Evolutionary conservation across 2,888 invertebrate species (phyloP).

Genomic region (Chrysolina haemoptera): DNA sequence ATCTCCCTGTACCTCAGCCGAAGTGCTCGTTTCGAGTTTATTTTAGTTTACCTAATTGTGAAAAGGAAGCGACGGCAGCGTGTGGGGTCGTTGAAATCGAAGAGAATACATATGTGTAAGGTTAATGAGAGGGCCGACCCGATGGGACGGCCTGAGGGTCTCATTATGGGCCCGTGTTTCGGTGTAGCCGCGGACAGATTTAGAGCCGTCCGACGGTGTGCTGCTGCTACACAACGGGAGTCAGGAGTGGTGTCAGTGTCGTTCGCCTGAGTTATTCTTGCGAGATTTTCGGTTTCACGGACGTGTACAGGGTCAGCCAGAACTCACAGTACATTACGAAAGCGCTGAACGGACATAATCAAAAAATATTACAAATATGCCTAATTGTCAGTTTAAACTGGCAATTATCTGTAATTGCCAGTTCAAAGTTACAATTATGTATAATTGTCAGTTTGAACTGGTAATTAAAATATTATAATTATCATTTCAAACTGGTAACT

Average conservation of each 20-base stretch:
- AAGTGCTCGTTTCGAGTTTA: conserved; percentile 40
- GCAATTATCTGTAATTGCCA: too few species aligned
- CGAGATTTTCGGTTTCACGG: background rate
- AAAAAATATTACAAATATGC: too few species aligned
- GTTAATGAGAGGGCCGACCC: conserved; percentile 58
- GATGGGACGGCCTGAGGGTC: conserved; percentile 54
- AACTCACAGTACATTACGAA: too few species aligned
- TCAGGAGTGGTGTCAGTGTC: conserved; percentile 17
- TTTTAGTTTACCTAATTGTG: conserved; percentile 47
- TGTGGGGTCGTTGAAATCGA: conserved; percentile 52
- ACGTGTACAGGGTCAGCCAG: conserved; percentile 6
- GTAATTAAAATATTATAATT: too few species aligned
- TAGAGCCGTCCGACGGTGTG: conserved; percentile 53
- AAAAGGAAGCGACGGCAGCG: conserved; percentile 46
- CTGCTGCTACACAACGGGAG: conserved; percentile 21
- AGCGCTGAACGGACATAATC: too few species aligned
- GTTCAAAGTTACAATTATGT: too few species aligned
- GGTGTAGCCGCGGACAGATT: conserved; percentile 62
- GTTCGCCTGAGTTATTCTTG: conserved; percentile 8
- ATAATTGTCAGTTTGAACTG: too few species aligned
- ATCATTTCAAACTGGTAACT: too few species aligned
- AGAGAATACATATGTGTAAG: conserved; percentile 52
- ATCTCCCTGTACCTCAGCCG: conserved; percentile 25
- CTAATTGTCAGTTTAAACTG: too few species aligned
- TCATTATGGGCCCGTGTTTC: conserved; percentile 64